These are phyloP conservation scores for Coregonus ussuriensis DNA, from an alignment of 2,797 vertebrate species.

Conservation along the genomic window DNA sequence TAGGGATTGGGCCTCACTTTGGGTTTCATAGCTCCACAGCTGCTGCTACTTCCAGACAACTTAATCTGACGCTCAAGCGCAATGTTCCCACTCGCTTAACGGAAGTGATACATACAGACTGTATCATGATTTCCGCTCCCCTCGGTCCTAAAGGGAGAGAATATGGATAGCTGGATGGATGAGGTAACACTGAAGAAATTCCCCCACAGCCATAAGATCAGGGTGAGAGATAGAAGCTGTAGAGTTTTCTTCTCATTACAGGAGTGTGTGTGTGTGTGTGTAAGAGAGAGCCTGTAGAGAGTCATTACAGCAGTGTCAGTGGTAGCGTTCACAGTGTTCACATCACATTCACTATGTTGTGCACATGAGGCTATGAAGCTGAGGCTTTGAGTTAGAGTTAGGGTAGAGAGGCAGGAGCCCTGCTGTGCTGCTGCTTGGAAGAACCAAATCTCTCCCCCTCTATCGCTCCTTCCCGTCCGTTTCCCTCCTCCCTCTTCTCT, in stretches of 20 bases:
- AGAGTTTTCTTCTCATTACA: not conserved
- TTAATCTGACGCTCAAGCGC: constrained; percentile 26
- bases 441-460: constrained; percentile 25
- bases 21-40: no score
- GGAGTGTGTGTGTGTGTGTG: not conserved
- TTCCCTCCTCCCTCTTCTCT: no score
- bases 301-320: constrained; percentile 29
- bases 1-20: no score
- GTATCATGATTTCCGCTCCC: not conserved
- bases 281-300: not conserved
- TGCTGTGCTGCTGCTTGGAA: no score
- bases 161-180: not conserved
- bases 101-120: not conserved
- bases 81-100: constrained; percentile 19
- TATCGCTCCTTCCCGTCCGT: no score
- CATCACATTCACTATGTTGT: constrained; percentile 15
- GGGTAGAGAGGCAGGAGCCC: not conserved
- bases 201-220: not conserved
- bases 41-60: no score
- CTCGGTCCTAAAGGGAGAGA: not conserved
- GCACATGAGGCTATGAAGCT: not conserved
- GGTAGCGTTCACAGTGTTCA: constrained; percentile 31
- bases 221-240: not conserved
- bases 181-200: not conserved
- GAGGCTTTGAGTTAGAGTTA: constrained; percentile 1